Percentiles rank a stretch among this genome's conserved stretches.
Conservation (phyloP, 1,140 invertebrate genomes). For the Aphis craccivora region DNA sequence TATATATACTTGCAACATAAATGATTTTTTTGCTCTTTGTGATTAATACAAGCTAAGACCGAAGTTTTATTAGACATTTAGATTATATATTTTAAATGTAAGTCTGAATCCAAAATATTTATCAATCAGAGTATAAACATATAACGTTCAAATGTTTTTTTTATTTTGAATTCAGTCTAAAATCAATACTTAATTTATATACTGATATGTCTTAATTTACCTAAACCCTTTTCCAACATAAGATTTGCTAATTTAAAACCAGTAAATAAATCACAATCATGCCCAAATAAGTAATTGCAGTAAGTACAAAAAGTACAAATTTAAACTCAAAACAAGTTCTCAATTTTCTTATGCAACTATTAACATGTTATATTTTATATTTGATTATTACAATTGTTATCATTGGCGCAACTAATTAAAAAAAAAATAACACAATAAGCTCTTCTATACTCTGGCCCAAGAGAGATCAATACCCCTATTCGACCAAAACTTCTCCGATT, state of each 20-base stretch:
- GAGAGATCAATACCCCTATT: no score
- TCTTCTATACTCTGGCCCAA: background rate
- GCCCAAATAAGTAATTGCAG: background rate
- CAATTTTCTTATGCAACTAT: background rate
- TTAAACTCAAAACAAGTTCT: background rate
- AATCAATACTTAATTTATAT: background rate
- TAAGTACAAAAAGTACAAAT: background rate
- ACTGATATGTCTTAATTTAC: background rate
- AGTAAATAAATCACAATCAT: constrained; percentile 37
- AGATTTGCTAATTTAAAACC: background rate
- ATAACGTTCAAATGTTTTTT: background rate
- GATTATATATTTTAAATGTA: background rate
- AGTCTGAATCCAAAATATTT: background rate
- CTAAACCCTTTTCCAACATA: background rate
- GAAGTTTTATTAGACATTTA: constrained; percentile 27
- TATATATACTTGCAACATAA: constrained; percentile 41
- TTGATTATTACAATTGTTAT: background rate
- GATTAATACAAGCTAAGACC: constrained; percentile 19
- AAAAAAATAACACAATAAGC: background rate
- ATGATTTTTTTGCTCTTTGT: background rate
- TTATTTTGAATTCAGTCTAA: constrained; percentile 20
- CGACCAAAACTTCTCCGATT: no score
- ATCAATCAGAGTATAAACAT: background rate
- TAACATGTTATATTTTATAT: background rate
- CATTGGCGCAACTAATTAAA: background rate